A percentile compares a stretch with the other conserved stretches of the same genome.
phyloP scores from a whole-genome alignment of 2,888 invertebrate genomes.

The Campoletis raptor region DNA sequence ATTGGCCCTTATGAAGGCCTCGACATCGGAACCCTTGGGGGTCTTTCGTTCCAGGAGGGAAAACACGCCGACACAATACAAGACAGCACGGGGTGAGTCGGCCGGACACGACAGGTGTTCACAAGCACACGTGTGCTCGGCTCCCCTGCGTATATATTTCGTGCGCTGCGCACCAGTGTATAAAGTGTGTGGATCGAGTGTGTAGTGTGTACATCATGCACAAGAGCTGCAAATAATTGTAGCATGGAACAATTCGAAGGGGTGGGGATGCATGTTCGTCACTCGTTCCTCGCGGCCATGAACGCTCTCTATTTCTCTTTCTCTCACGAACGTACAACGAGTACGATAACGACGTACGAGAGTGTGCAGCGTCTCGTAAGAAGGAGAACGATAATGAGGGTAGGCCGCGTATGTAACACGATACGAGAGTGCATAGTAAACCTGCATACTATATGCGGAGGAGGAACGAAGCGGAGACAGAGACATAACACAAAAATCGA shows the following conservation, averaged over 20 bases:
- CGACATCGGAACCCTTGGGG: conserved; percentile 13
- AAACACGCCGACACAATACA: conserved; percentile 19
- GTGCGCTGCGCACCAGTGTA: neutral
- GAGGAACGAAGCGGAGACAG: conserved; percentile 25
- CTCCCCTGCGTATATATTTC: conserved; percentile 24
- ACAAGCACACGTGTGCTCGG: conserved; percentile 40
- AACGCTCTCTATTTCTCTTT: conserved; percentile 28
- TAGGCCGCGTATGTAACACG: conserved; percentile 35
- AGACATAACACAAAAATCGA: conserved; percentile 50
- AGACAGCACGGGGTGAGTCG: conserved; percentile 23
- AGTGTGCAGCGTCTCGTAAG: conserved; percentile 40
- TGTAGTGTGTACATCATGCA: conserved; percentile 37
- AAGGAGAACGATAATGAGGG: conserved; percentile 24
- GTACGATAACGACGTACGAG: conserved; percentile 5
- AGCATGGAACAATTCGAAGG: conserved; percentile 29
- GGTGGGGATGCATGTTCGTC: conserved; percentile 8
- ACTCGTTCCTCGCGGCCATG: conserved; percentile 30
- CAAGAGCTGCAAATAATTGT: conserved; percentile 30
- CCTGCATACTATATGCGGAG: conserved; percentile 27
- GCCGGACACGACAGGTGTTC: conserved; percentile 54
- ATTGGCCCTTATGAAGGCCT: conserved; percentile 31
- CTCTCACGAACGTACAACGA: conserved; percentile 21
- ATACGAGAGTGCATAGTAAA: conserved; percentile 53
- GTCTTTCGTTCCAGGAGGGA: neutral
- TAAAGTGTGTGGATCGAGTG: conserved; percentile 7